Conservation (phyloP, 2,888 invertebrate genomes). For the Cephus rjabovi region DNA sequence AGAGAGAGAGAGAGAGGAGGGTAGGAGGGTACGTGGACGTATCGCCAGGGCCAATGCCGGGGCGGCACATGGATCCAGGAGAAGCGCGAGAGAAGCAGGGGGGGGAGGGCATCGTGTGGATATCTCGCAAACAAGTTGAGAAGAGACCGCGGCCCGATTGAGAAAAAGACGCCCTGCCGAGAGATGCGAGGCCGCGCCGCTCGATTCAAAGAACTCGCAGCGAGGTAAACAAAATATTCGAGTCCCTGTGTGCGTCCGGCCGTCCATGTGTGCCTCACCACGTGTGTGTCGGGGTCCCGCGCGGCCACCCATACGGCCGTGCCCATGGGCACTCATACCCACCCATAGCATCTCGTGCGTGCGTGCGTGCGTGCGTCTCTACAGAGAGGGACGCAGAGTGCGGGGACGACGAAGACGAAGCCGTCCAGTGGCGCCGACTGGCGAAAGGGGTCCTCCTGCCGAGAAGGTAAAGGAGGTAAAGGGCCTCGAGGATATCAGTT, state of each 20-base stretch:
- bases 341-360: no score
- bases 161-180: constrained; percentile 44
- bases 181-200: constrained; percentile 39
- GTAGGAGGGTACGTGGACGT: no score
- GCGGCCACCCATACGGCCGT: constrained; percentile 14
- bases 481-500: constrained; percentile 44
- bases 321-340: neutral
- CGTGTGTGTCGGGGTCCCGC: neutral
- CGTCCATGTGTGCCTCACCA: constrained; percentile 31
- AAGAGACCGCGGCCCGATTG: constrained; percentile 40
- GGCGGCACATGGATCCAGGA: constrained; percentile 10
- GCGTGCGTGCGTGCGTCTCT: neutral
- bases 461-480: constrained; percentile 30
- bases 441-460: constrained; percentile 18
- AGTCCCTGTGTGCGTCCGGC: no score
- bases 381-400: neutral
- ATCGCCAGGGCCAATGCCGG: no score
- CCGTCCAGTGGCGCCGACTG: constrained; percentile 47
- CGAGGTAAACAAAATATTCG: constrained; percentile 65
- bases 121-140: constrained; percentile 9
- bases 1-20: neutral
- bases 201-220: constrained; percentile 63
- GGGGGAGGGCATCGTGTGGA: constrained; percentile 23
- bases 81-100: neutral
- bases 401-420: constrained; percentile 27